Percentiles rank a stretch among this genome's conserved stretches.
Conservation (phyloP, 2,888 invertebrate species). For the Drepana falcataria region DNA sequence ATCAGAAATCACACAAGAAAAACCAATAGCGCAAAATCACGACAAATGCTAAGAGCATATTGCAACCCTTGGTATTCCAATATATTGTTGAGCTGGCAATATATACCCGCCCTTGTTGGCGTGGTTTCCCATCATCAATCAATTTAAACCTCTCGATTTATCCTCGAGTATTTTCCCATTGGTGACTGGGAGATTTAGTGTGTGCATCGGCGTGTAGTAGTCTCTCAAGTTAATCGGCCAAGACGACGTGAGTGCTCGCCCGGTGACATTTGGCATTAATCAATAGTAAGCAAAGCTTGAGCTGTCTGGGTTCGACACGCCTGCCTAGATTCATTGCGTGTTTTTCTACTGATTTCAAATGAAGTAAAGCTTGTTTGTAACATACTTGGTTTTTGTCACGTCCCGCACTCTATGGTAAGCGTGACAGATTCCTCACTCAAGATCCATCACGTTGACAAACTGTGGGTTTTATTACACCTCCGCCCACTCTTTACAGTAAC, state of each 20-base stretch:
- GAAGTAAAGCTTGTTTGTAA: no score
- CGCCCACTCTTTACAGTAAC: no score
- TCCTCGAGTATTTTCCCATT: slow-evolving; percentile 14
- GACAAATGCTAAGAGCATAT: no score
- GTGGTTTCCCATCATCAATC: slow-evolving; percentile 12
- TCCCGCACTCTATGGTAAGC: no score
- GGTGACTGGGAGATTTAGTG: slow-evolving; percentile 10
- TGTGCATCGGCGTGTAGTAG: slow-evolving; percentile 12
- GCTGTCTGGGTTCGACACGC: neutral
- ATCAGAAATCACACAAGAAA: no score
- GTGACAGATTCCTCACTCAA: no score
- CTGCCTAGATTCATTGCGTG: no score
- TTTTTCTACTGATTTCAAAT: no score
- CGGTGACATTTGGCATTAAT: slow-evolving; percentile 23
- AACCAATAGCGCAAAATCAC: no score
- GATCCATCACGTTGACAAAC: no score
- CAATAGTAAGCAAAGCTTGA: slow-evolving; percentile 3
- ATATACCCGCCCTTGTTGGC: neutral
- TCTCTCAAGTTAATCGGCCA: slow-evolving; percentile 29
- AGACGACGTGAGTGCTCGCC: slow-evolving; percentile 15
- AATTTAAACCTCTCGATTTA: slow-evolving; percentile 16
- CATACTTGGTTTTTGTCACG: no score
- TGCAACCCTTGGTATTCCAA: neutral
- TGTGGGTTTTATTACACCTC: no score
- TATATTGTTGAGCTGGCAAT: slow-evolving; percentile 8